Percentiles rank a stretch among this genome's conserved stretches.
phyloP scores from a whole-genome alignment of 2,113 vertebrate species.

The Otis tarda region DNA sequence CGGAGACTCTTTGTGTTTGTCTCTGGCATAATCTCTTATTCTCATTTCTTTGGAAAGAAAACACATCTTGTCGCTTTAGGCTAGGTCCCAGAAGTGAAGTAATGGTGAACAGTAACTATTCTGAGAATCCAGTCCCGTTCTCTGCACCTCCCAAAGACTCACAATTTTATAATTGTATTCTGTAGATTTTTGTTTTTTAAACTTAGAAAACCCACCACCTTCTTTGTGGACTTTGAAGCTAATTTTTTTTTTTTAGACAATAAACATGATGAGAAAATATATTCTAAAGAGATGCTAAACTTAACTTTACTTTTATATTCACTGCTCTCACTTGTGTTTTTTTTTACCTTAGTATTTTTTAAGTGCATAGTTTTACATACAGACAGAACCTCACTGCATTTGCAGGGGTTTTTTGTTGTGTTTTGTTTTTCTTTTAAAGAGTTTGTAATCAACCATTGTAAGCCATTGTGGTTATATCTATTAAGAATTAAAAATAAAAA shows the following conservation, averaged over 20 bases:
- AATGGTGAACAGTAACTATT: slow-evolving; percentile 64
- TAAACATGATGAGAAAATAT: not conserved
- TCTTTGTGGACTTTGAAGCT: not conserved
- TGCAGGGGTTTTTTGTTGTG: not conserved
- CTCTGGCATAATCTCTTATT: slow-evolving; percentile 76
- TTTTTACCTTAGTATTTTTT: not conserved
- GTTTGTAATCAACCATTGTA: not conserved
- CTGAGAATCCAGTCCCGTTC: slow-evolving; percentile 66
- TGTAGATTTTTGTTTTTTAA: slow-evolving; percentile 17
- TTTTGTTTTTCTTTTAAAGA: not conserved
- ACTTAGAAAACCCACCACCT: not conserved
- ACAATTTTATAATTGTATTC: slow-evolving; percentile 66
- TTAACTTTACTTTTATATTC: not conserved
- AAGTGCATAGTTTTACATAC: not conserved
- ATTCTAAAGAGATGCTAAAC: not conserved
- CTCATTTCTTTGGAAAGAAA: slow-evolving; percentile 78
- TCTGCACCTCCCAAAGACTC: slow-evolving; percentile 40
- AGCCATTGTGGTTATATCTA: not conserved
- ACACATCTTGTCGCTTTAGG: slow-evolving; percentile 69
- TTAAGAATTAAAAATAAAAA: not conserved
- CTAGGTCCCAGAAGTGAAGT: slow-evolving; percentile 72
- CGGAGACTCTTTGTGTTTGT: slow-evolving; percentile 71
- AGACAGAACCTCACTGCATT: not conserved
- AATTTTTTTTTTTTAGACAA: not conserved
- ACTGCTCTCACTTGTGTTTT: not conserved